A percentile compares a stretch with the other conserved stretches of the same genome.
Conservation (phyloP, 2,113 vertebrate genomes). For the Rafetus swinhoei region DNA sequence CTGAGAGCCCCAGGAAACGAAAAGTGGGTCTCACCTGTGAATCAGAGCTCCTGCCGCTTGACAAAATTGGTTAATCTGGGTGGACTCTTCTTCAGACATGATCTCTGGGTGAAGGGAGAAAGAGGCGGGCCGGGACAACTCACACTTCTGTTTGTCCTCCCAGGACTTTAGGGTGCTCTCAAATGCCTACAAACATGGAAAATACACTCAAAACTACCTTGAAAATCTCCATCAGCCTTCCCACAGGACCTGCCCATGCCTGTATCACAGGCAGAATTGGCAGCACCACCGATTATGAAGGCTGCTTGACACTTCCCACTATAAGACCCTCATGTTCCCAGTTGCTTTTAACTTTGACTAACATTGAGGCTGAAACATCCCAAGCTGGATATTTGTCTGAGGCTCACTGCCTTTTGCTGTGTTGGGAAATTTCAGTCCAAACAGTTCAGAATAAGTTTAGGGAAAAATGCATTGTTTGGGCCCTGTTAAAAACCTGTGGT, state of each 20-base stretch:
- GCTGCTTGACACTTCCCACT: background rate
- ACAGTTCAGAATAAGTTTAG: background rate
- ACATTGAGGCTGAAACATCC: background rate
- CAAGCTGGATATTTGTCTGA: background rate
- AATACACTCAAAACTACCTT: background rate
- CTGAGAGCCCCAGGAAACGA: background rate
- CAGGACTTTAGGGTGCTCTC: constrained; percentile 97
- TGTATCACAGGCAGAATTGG: background rate
- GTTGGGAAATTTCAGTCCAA: background rate
- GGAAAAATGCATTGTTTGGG: background rate
- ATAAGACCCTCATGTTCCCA: background rate
- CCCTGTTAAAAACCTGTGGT: background rate
- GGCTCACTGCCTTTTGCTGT: background rate
- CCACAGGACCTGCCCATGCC: background rate
- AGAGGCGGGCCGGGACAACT: constrained; percentile 85
- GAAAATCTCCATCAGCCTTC: background rate
- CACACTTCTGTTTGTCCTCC: constrained; percentile 98
- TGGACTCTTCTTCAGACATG: constrained; percentile 91
- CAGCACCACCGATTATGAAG: background rate
- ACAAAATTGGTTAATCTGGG: constrained; percentile 90
- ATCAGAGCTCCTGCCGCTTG: constrained; percentile 92
- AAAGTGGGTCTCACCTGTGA: constrained; percentile 82
- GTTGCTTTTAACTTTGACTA: background rate
- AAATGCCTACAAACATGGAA: constrained; percentile 84
- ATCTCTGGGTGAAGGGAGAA: constrained; percentile 88